Conservation (phyloP, 2,888 invertebrate genomes). For the Callosobruchus maculatus region DNA sequence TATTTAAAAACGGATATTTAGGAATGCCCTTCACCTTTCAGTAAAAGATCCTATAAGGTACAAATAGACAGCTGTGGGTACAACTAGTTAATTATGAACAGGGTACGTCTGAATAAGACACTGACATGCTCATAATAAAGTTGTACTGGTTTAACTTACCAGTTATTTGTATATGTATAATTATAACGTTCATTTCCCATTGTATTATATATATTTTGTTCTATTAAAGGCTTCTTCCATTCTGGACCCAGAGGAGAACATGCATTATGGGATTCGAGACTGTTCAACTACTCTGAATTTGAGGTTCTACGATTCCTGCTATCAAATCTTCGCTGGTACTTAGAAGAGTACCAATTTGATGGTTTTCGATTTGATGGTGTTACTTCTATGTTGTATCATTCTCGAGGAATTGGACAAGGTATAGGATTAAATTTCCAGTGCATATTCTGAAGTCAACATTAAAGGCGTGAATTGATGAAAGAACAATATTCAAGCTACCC, state of each 20-base stretch:
- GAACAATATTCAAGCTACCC: too few relatives aligned
- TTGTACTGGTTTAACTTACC: too few relatives aligned
- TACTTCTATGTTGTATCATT: constrained; percentile 98
- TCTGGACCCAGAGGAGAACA: constrained; percentile 86
- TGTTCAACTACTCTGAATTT: constrained; percentile 76
- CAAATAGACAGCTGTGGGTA: too few relatives aligned
- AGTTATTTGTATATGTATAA: too few relatives aligned
- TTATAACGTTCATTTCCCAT: background rate
- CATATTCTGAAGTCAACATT: too few relatives aligned
- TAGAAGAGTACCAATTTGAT: constrained; percentile 96
- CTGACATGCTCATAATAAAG: too few relatives aligned
- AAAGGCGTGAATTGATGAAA: too few relatives aligned
- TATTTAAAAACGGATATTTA: too few relatives aligned
- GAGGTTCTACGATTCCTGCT: constrained; percentile 93
- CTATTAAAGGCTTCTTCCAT: constrained; percentile 76
- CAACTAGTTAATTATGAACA: too few relatives aligned
- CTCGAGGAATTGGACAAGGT: constrained; percentile 59
- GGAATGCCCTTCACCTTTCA: too few relatives aligned
- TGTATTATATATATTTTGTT: background rate
- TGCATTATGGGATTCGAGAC: constrained; percentile 91
- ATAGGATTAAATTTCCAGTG: background rate
- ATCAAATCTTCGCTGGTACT: constrained; percentile 97
- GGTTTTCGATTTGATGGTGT: constrained; percentile 99
- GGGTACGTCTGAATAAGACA: too few relatives aligned
- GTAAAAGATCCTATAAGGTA: too few relatives aligned